phyloP scores from a whole-genome alignment of 2,888 invertebrate genomes.

The Hyles lineata region DNA sequence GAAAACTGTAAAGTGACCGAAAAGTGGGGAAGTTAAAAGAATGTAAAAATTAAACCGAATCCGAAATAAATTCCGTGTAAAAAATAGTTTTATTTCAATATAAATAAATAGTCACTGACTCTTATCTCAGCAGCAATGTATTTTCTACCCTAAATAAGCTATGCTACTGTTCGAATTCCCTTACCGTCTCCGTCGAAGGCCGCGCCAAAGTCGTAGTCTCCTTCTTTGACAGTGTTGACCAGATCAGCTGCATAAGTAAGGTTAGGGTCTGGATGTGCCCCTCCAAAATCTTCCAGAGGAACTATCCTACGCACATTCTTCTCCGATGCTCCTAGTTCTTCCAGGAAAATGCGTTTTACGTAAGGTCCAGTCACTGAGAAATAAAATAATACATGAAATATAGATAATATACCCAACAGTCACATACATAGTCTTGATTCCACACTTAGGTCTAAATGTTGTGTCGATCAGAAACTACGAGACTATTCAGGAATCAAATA shows the following conservation, averaged over 20 bases:
- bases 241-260: conserved; percentile 94
- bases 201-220: conserved; percentile 90
- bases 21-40: too few species aligned
- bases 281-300: conserved; percentile 97
- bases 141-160: background rate
- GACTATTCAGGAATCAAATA: too few species aligned
- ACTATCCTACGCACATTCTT: conserved; percentile 90
- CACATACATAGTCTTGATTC: background rate
- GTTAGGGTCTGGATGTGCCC: conserved; percentile 98
- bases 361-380: conserved; percentile 97
- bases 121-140: background rate
- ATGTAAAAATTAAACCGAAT: too few species aligned
- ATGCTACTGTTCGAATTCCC: conserved; percentile 28
- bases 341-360: conserved; percentile 93
- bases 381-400: conserved; percentile 41
- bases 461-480: too few species aligned
- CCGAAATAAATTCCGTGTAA: too few species aligned
- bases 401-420: background rate
- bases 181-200: conserved; percentile 99
- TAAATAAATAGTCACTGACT: background rate
- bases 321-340: conserved; percentile 91
- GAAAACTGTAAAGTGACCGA: too few species aligned
- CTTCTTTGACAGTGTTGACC: conserved; percentile 87
- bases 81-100: background rate
- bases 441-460: too few species aligned